These are phyloP conservation scores for Pseudanteris insignis DNA, from an alignment of 2,888 invertebrate species.

Conservation along the genomic window DNA sequence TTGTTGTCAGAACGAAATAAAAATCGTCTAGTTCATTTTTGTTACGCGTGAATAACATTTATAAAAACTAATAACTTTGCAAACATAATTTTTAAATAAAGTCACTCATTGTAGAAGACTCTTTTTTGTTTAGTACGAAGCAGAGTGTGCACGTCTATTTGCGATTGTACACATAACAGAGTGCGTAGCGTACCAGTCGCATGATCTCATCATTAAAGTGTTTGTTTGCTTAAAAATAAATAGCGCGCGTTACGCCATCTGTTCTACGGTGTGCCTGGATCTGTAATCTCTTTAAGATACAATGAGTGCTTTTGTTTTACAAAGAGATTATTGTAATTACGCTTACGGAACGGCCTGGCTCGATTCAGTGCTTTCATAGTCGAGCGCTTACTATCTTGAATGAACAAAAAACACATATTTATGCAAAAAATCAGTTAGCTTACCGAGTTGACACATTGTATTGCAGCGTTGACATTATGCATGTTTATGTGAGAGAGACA, in stretches of 20 bases:
- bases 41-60: too few species aligned
- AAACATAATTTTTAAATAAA: too few species aligned
- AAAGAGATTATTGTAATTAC: slow-evolving; percentile 30
- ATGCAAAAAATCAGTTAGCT: too few species aligned
- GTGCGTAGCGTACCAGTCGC: slow-evolving; percentile 44
- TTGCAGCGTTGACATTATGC: too few species aligned
- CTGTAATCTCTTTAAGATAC: slow-evolving; percentile 32
- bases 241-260: slow-evolving; percentile 50
- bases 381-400: slow-evolving; percentile 2
- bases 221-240: slow-evolving; percentile 62
- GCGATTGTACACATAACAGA: slow-evolving; percentile 19
- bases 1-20: too few species aligned
- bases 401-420: too few species aligned
- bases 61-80: too few species aligned
- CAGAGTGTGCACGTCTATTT: slow-evolving; percentile 35
- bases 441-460: too few species aligned
- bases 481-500: too few species aligned
- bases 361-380: slow-evolving; percentile 4
- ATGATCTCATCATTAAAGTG: slow-evolving; percentile 60
- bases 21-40: too few species aligned
- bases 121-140: too few species aligned
- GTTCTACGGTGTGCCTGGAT: slow-evolving; percentile 18
- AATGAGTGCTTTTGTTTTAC: slow-evolving; percentile 31
- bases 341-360: neutral
- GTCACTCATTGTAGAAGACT: too few species aligned